Conservation (phyloP, 2,797 vertebrate genomes). For the Acrossocheilus fasciatus region DNA sequence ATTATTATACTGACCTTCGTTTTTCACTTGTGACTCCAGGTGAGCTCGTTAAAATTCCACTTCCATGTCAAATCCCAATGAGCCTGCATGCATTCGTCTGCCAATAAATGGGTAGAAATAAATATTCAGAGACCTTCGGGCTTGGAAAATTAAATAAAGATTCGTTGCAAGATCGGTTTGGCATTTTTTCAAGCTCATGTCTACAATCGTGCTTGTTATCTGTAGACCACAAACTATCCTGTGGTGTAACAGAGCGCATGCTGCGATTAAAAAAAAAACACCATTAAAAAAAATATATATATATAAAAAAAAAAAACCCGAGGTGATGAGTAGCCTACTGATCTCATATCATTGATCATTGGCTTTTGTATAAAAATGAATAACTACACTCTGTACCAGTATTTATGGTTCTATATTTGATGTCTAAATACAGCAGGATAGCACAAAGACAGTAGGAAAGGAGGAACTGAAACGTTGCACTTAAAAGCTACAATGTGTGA, state of each 20-base stretch:
- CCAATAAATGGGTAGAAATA: conserved; percentile 9
- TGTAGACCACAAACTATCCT: conserved; percentile 6
- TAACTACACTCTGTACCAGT: neutral
- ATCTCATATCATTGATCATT: neutral
- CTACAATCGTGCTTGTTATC: neutral
- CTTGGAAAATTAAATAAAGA: conserved; percentile 17
- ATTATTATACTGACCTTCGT: conserved; percentile 9
- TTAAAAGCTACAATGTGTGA: neutral
- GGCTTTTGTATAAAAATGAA: neutral
- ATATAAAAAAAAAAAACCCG: neutral
- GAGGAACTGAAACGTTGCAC: neutral
- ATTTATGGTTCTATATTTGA: neutral
- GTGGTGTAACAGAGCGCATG: conserved; percentile 1
- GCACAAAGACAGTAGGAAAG: neutral
- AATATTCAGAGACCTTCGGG: conserved; percentile 37
- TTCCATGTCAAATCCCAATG: conserved; percentile 2
- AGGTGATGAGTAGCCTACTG: neutral
- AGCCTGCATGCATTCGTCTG: conserved; percentile 8
- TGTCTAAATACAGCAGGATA: neutral
- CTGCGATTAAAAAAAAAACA: neutral
- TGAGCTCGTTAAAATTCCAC: conserved; percentile 31
- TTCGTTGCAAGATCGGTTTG: conserved; percentile 7
- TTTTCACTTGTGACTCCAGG: conserved; percentile 7
- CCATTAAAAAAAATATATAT: neutral
- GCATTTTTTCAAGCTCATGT: conserved; percentile 11